Evolutionary conservation across 1,140 invertebrate genomes (phyloP).

Genomic region (Pararge aegeria): DNA sequence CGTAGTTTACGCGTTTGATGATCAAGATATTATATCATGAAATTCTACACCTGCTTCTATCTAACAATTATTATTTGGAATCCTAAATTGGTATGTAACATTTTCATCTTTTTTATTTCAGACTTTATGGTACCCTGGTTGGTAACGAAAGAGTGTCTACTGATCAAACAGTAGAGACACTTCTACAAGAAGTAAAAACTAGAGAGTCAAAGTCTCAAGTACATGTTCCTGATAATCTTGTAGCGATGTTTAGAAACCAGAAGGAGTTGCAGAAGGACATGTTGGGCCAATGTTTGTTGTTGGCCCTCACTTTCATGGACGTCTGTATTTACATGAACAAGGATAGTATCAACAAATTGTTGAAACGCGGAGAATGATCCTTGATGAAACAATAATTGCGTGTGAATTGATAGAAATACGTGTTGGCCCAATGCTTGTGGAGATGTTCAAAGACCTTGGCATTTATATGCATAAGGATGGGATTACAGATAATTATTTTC

Average conservation of each 20-base stretch:
- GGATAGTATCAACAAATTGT: conserved; percentile 51
- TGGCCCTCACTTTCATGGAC: conserved; percentile 74
- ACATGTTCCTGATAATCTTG: conserved; percentile 39
- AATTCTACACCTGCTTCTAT: too few species aligned
- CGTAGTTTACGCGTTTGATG: too few species aligned
- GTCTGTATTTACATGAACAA: conserved; percentile 68
- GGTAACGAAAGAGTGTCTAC: conserved; percentile 72
- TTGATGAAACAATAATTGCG: conserved; percentile 2
- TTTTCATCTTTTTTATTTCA: conserved; percentile 37
- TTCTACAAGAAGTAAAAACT: conserved; percentile 38
- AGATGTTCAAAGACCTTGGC: too few species aligned
- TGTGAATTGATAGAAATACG: too few species aligned
- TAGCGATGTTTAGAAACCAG: conserved; percentile 47
- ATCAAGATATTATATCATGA: too few species aligned
- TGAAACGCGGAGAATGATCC: conserved; percentile 35
- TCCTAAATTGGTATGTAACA: too few species aligned
- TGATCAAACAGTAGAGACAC: conserved; percentile 62
- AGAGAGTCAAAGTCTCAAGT: conserved; percentile 37
- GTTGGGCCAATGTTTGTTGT: conserved; percentile 63
- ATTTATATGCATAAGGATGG: too few species aligned
- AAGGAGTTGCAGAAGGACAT: conserved; percentile 67
- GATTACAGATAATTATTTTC: too few species aligned
- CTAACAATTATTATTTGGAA: too few species aligned
- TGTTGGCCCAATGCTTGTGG: too few species aligned
- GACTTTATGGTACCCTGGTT: conserved; percentile 69